phyloP scores from a whole-genome alignment of 2,888 invertebrate genomes.

The Trissolcus brochymenae region DNA sequence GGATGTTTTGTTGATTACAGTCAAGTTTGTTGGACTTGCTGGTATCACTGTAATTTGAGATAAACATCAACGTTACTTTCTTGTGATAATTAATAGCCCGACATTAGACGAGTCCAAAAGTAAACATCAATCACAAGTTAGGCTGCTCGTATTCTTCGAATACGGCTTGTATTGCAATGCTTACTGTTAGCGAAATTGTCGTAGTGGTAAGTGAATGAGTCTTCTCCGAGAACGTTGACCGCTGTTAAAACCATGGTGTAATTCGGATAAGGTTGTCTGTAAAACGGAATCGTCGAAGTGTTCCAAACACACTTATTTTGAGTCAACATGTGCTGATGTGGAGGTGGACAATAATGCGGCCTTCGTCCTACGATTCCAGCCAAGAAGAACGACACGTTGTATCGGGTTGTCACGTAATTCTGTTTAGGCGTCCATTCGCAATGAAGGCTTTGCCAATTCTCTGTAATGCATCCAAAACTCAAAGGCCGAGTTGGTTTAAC shows the following conservation, averaged over 20 bases:
- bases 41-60: constrained; percentile 75
- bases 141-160: constrained; percentile 3
- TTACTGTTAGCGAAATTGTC: constrained; percentile 79
- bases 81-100: neutral
- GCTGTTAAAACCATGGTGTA: constrained; percentile 81
- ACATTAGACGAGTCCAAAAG: neutral
- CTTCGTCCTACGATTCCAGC: constrained; percentile 74
- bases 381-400: constrained; percentile 77
- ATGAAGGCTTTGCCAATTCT: constrained; percentile 84
- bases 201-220: constrained; percentile 78
- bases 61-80: constrained; percentile 1
- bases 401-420: constrained; percentile 79
- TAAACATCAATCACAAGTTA: constrained; percentile 18
- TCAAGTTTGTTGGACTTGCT: constrained; percentile 77
- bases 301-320: constrained; percentile 78
- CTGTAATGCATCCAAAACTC: constrained; percentile 85
- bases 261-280: constrained; percentile 77
- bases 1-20: constrained; percentile 75
- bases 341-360: constrained; percentile 60
- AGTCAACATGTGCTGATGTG: constrained; percentile 74
- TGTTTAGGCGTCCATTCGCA: constrained; percentile 84
- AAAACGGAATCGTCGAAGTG: constrained; percentile 77
- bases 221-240: constrained; percentile 81
- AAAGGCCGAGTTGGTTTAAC: constrained; percentile 81
- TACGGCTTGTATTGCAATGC: constrained; percentile 25